Percentiles rank a stretch among this genome's conserved stretches.
Conservation (phyloP, 2,888 invertebrate genomes). For the Chrysodeixis includens region DNA sequence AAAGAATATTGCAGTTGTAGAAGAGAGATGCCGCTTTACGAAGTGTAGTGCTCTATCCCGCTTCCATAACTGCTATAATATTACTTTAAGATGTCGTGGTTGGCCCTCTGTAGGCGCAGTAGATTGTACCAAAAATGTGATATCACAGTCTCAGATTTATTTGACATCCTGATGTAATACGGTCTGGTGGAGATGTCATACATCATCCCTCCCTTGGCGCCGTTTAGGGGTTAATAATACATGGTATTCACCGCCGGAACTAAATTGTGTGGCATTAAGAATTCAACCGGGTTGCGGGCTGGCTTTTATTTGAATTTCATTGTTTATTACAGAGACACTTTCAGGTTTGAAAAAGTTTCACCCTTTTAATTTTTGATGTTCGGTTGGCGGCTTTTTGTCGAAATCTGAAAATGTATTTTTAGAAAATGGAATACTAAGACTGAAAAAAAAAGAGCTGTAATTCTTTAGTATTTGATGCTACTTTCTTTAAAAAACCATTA, state of each 20-base stretch:
- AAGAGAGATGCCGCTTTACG: too few relatives aligned
- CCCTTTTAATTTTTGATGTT: not conserved
- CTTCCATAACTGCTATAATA: too few relatives aligned
- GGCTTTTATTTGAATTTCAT: slow-evolving; percentile 19
- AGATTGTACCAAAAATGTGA: not conserved
- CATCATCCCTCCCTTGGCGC: slow-evolving; percentile 6
- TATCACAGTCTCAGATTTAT: not conserved
- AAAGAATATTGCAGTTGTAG: too few relatives aligned
- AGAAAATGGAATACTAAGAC: too few relatives aligned
- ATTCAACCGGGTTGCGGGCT: slow-evolving; percentile 12
- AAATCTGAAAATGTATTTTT: not conserved
- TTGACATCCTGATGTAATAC: slow-evolving; percentile 9
- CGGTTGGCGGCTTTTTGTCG: too few relatives aligned
- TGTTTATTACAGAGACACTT: not conserved
- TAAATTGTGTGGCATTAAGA: slow-evolving; percentile 26
- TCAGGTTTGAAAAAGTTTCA: not conserved
- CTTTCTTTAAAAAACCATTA: too few relatives aligned
- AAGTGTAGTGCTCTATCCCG: too few relatives aligned
- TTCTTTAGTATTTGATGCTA: not conserved
- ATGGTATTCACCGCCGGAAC: slow-evolving; percentile 36
- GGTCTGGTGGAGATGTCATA: slow-evolving; percentile 12
- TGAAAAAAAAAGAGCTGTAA: too few relatives aligned
- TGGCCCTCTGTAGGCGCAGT: too few relatives aligned
- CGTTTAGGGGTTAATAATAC: slow-evolving; percentile 32
- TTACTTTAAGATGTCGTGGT: too few relatives aligned